These are phyloP conservation scores for Nibea coibor DNA, from an alignment of 2,113 vertebrate species.

Conservation along the genomic window DNA sequence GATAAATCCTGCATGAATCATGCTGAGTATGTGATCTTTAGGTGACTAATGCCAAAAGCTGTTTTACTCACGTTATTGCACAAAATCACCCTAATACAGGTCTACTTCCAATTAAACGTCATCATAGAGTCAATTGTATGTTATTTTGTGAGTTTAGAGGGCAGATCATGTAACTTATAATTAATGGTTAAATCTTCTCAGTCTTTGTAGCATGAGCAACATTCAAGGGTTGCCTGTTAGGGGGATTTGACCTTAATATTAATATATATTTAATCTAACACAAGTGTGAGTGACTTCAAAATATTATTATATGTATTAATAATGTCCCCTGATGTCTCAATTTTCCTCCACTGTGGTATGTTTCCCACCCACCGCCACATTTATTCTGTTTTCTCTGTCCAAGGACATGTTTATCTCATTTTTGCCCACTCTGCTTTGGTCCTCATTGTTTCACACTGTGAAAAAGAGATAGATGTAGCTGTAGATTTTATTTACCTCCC, in stretches of 20 bases:
- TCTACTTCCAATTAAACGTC: neutral
- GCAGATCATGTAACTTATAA: neutral
- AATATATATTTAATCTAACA: neutral
- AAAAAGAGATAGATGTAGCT: neutral
- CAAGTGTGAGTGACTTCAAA: neutral
- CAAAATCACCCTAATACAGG: neutral
- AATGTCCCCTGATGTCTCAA: conserved; percentile 1
- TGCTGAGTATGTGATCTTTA: too few species aligned
- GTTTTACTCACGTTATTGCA: neutral
- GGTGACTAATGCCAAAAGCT: neutral
- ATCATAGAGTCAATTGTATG: neutral
- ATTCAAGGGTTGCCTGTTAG: conserved; percentile 5
- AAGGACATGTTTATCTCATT: conserved; percentile 4
- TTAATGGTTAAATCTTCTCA: neutral
- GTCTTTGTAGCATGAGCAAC: neutral
- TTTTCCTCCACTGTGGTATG: conserved; percentile 2
- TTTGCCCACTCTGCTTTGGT: neutral
- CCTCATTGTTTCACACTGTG: neutral
- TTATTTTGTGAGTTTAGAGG: neutral
- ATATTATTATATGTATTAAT: neutral
- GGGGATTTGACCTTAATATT: neutral
- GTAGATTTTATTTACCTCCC: too few species aligned
- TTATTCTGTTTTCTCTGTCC: conserved; percentile 11
- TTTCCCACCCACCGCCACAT: neutral
- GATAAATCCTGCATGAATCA: neutral